Evolutionary conservation across 2,113 vertebrate species (phyloP), one percentile per base, ranked within the genome.

Genomic region (Solea solea): DNA sequence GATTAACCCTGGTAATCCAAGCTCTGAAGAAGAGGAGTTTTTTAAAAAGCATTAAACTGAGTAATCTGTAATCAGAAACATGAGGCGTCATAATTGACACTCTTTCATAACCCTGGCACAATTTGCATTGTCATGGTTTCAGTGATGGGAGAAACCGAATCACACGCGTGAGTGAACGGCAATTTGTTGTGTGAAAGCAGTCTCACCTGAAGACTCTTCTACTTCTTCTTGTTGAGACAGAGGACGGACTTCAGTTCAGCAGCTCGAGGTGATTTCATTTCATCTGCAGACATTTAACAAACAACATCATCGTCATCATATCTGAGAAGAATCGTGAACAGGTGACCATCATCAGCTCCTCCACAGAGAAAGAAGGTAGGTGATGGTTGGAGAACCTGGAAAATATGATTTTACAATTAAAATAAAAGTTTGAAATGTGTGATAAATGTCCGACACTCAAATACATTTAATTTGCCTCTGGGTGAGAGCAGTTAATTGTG

Each of bases 61-160:
- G 5, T 34, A 34, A 34, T 2, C 28, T 34, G 28, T 34, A 2
- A 34, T 34, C 34, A 34, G 34, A 34, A 34, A 34, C 34, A 6
- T 34, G 34, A 34, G 34, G 1, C 13, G 42, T 70, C 16, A 64
- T 69, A 50, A 40, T 55, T 57, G 1, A 65, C 34, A 34, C 34
- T 34, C 34, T 34, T 34, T 21, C 21, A 1, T 21, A 21, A 34
- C 34, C 34, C 34, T 34, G 21, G 34, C 34, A 34, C 34, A 34
- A 6, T 34, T 3, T 4, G 34, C 58, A 16, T 63, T 27, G 41
- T 48, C 75, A 76, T 39, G 60, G 64, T 73, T 63, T 70, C 60
- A 63, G 59, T 42, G 51, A 44, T 57, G 50, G 49, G 46, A 65
- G 72, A 69, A 66, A 63, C 51, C 25, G 13, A 13, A 70, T 69